Evolutionary conservation across 2,888 invertebrate genomes (phyloP).

Genomic region (Capitulum mitella): DNA sequence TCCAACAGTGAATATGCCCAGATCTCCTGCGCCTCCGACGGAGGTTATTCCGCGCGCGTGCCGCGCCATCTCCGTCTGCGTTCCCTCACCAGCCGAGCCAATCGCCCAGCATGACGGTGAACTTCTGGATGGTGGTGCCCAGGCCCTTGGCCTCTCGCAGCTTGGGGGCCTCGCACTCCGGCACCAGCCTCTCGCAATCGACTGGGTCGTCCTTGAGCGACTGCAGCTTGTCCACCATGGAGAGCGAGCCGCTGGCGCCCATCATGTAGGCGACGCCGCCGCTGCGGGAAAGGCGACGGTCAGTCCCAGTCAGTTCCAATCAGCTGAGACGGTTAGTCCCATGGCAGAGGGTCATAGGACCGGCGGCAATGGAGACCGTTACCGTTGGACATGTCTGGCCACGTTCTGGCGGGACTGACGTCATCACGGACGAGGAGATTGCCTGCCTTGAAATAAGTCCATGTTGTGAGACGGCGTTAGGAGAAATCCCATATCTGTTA

Average conservation of each 20-base stretch:
- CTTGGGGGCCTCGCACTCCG: neutral
- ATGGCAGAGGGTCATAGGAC: too few relatives aligned
- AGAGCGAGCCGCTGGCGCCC: conserved; percentile 23
- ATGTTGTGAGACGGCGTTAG: too few relatives aligned
- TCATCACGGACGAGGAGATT: too few relatives aligned
- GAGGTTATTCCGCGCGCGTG: too few relatives aligned
- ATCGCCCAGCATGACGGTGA: neutral
- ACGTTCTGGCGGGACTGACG: too few relatives aligned
- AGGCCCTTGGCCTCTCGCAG: conserved; percentile 19
- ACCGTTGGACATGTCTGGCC: too few relatives aligned
- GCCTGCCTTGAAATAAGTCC: too few relatives aligned
- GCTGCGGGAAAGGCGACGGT: neutral
- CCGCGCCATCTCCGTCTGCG: too few relatives aligned
- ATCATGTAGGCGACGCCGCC: conserved; percentile 25
- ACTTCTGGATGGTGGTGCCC: conserved; percentile 13
- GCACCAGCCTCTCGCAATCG: conserved; percentile 4
- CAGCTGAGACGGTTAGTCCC: too few relatives aligned
- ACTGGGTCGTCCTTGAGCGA: neutral
- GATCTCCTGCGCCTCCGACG: too few relatives aligned
- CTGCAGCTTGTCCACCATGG: conserved; percentile 26
- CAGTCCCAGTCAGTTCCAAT: neutral
- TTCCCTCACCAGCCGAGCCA: conserved; percentile 14
- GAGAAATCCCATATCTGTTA: too few relatives aligned
- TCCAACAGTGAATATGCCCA: neutral
- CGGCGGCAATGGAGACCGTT: too few relatives aligned